phyloP scores from a whole-genome alignment of 2,797 vertebrate species.

The Leptodactylus fallax region DNA sequence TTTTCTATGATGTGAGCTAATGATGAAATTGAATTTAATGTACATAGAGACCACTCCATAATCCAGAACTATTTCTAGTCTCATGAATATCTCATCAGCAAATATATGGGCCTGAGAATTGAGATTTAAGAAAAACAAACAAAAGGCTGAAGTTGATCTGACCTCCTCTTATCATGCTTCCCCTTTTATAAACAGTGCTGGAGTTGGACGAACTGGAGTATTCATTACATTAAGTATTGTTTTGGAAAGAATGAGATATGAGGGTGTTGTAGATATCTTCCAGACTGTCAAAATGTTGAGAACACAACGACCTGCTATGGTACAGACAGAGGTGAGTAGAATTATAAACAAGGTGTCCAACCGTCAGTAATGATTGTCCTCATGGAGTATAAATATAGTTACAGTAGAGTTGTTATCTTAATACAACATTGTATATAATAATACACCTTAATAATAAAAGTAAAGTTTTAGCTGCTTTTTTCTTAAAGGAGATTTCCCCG shows the following conservation, averaged over 20 bases:
- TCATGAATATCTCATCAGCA: neutral
- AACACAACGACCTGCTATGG: conserved; percentile 98
- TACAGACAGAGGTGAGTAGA: conserved; percentile 94
- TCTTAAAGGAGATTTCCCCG: neutral
- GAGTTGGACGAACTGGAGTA: conserved; percentile 97
- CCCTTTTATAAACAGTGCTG: conserved; percentile 81
- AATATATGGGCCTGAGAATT: neutral
- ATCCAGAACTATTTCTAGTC: neutral
- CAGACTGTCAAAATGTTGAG: conserved; percentile 99
- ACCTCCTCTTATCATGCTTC: conserved; percentile 60
- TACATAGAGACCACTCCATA: neutral
- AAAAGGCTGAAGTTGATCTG: neutral
- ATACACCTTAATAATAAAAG: neutral
- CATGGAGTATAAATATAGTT: neutral
- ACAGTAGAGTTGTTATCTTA: neutral
- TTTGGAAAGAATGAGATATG: conserved; percentile 98
- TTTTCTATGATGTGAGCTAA: neutral
- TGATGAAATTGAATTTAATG: neutral
- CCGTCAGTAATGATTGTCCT: neutral
- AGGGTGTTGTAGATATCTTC: conserved; percentile 99
- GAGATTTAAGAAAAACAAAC: neutral
- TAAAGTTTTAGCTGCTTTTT: neutral
- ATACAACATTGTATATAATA: neutral
- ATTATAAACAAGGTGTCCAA: neutral
- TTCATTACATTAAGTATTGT: conserved; percentile 99